Evolutionary conservation across 2,797 vertebrate species (phyloP).

Genomic region (Tinamus major): DNA sequence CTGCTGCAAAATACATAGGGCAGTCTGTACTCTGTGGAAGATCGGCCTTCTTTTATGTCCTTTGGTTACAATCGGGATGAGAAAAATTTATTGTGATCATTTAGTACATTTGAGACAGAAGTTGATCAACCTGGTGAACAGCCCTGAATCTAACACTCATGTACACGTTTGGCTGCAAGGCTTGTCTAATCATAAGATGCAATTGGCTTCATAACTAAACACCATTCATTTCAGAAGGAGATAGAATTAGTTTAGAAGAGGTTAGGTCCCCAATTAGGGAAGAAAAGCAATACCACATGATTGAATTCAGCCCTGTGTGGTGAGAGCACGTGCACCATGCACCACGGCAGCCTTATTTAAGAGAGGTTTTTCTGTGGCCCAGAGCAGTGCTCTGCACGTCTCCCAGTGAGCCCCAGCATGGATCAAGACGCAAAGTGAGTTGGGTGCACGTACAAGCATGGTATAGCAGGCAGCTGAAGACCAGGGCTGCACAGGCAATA

Average conservation of each 20-base stretch:
- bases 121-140: not conserved
- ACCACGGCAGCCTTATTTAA: not conserved
- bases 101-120: not conserved
- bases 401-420: accelerated
- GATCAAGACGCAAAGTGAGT: not conserved
- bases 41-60: not conserved
- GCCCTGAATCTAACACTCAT: not conserved
- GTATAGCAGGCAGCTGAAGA: not conserved
- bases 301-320: not conserved
- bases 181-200: not conserved
- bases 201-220: not conserved
- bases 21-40: not conserved
- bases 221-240: not conserved
- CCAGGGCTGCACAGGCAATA: accelerated
- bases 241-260: not conserved
- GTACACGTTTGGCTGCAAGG: not conserved
- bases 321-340: not conserved
- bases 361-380: accelerated
- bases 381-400: accelerated
- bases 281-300: not conserved
- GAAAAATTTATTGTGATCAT: not conserved
- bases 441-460: not conserved
- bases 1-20: not conserved
- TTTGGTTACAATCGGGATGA: too few relatives aligned
- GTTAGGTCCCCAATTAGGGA: not conserved